A percentile compares a stretch with the other conserved stretches of the same genome.
phyloP scores from a whole-genome alignment of 2,113 vertebrate species.

The Dryoscopus gambensis region DNA sequence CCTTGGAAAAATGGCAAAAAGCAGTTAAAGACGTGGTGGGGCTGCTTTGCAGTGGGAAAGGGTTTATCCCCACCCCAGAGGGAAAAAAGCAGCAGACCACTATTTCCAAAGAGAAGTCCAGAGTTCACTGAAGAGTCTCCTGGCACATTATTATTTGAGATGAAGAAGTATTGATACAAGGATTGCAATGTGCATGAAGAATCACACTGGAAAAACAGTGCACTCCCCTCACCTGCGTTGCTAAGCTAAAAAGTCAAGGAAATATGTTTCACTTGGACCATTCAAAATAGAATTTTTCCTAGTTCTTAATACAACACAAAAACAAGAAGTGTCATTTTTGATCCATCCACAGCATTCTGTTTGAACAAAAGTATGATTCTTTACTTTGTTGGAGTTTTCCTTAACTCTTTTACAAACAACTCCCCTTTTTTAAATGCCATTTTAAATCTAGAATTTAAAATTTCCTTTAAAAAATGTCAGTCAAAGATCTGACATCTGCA shows the following conservation, averaged over 20 bases:
- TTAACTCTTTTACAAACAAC: background rate
- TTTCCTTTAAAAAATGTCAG: background rate
- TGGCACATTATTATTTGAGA: background rate
- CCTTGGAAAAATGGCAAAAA: background rate
- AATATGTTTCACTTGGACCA: background rate
- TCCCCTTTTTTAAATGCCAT: background rate
- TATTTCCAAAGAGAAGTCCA: background rate
- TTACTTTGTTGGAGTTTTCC: background rate
- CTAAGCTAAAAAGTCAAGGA: background rate
- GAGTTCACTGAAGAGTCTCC: background rate
- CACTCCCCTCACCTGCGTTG: fast-evolving
- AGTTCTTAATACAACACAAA: background rate
- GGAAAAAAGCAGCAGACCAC: background rate
- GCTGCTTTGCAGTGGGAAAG: background rate
- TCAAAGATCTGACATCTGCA: slow-evolving; percentile 17
- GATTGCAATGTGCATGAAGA: background rate
- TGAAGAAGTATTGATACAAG: background rate
- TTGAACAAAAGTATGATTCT: background rate
- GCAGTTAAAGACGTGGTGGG: background rate
- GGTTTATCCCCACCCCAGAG: background rate
- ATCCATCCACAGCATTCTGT: background rate
- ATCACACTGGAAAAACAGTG: background rate
- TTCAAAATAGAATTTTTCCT: background rate
- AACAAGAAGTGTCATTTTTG: background rate
- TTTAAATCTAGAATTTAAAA: background rate